Conservation (phyloP, 2,888 invertebrate genomes). For the Cheilosia urbana region DNA sequence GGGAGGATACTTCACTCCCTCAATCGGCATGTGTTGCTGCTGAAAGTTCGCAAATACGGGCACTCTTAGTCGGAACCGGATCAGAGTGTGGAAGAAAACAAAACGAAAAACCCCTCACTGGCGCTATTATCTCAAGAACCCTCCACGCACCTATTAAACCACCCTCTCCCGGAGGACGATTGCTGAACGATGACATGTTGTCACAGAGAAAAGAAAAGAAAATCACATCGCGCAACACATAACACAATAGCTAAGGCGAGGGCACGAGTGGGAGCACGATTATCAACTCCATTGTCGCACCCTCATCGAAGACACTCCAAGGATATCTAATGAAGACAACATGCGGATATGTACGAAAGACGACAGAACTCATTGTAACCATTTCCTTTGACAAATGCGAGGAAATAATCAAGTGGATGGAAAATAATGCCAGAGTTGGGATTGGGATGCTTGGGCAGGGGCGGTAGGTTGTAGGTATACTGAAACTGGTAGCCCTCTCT, state of each 20-base stretch:
- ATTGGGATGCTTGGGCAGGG: not conserved
- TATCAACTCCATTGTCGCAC: slow-evolving; percentile 74
- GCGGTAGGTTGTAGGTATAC: not conserved
- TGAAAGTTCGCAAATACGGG: slow-evolving; percentile 31
- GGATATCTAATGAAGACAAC: slow-evolving; percentile 72
- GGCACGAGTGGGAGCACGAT: slow-evolving; percentile 49
- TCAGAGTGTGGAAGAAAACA: slow-evolving; percentile 9
- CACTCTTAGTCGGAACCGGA: not conserved
- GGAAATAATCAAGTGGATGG: slow-evolving; percentile 74
- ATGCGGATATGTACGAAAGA: slow-evolving; percentile 70
- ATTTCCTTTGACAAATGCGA: slow-evolving; percentile 74
- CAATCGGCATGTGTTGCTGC: slow-evolving; percentile 52
- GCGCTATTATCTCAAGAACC: slow-evolving; percentile 66
- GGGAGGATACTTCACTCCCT: slow-evolving; percentile 47
- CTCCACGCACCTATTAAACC: slow-evolving; percentile 72
- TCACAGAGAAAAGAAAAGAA: slow-evolving; percentile 47
- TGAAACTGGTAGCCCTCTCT: slow-evolving; percentile 13
- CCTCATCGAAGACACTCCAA: slow-evolving; percentile 65
- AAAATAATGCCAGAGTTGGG: slow-evolving; percentile 49
- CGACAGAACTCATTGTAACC: slow-evolving; percentile 71
- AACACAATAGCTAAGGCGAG: slow-evolving; percentile 30
- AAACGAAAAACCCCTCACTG: slow-evolving; percentile 47
- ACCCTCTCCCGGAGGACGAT: slow-evolving; percentile 19
- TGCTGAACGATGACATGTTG: slow-evolving; percentile 57
- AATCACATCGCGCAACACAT: slow-evolving; percentile 59